Evolutionary conservation across 2,113 vertebrate species (phyloP).

Genomic region (Chiloscyllium plagiosum): DNA sequence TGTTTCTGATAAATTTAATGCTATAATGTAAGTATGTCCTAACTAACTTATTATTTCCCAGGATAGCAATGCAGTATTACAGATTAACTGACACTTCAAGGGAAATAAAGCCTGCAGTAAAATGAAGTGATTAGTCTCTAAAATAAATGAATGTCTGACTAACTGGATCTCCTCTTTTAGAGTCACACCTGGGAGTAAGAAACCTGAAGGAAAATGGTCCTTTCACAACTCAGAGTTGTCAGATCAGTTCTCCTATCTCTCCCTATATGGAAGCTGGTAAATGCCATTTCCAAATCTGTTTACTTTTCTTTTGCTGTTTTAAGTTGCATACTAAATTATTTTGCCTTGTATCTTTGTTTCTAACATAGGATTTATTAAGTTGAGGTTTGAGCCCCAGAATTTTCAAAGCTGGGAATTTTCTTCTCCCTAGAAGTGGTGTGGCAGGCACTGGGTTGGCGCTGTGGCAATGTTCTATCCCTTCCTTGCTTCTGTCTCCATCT

Average conservation of each 20-base stretch:
- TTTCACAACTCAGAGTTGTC: slow-evolving; percentile 61
- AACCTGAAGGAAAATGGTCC: slow-evolving; percentile 54
- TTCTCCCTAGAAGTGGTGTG: too few relatives aligned
- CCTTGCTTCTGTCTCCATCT: too few relatives aligned
- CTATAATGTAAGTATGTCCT: not conserved
- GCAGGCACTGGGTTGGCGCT: too few relatives aligned
- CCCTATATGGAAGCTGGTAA: slow-evolving; percentile 78
- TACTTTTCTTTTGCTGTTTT: not conserved
- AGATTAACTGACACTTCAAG: not conserved
- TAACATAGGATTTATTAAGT: not conserved
- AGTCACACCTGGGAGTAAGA: slow-evolving; percentile 58
- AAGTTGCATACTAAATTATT: not conserved
- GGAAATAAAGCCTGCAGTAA: not conserved
- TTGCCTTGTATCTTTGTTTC: not conserved
- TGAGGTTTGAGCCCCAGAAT: not conserved
- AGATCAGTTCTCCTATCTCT: slow-evolving; percentile 63
- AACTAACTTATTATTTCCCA: not conserved
- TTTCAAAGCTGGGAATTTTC: not conserved
- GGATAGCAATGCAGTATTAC: not conserved
- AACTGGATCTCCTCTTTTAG: slow-evolving; percentile 47
- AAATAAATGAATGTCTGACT: not conserved
- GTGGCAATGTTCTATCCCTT: too few relatives aligned
- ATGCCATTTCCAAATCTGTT: slow-evolving; percentile 41
- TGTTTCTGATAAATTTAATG: not conserved
- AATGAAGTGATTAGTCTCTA: not conserved